A percentile compares a stretch with the other conserved stretches of the same genome.
Evolutionary conservation across 2,888 invertebrate species (phyloP).

Genomic region (Ecdyonurus torrentis): DNA sequence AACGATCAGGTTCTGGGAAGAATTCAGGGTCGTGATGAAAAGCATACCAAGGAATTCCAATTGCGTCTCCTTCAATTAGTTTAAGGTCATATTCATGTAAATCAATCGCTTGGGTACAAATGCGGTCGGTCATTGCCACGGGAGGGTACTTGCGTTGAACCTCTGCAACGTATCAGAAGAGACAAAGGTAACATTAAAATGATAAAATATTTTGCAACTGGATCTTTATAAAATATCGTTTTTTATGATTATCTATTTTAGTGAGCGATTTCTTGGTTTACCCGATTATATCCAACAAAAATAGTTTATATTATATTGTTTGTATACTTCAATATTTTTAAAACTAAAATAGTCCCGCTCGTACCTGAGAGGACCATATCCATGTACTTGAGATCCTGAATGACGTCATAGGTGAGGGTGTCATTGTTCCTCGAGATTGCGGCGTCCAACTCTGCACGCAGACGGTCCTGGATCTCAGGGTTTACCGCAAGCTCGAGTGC

Average conservation of each 20-base stretch:
- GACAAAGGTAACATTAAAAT: too few relatives aligned
- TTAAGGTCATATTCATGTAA: background rate
- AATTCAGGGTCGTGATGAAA: slow-evolving; percentile 1
- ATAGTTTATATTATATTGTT: too few relatives aligned
- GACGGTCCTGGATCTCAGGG: slow-evolving; percentile 17
- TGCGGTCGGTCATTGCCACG: background rate
- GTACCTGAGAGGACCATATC: slow-evolving; percentile 33
- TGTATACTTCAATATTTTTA: too few relatives aligned
- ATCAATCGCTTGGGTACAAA: background rate
- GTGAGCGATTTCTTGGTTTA: too few relatives aligned
- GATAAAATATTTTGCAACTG: too few relatives aligned
- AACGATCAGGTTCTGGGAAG: slow-evolving; percentile 4
- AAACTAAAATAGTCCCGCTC: too few relatives aligned
- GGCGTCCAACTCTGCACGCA: slow-evolving; percentile 17
- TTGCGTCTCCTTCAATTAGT: background rate
- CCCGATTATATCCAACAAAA: too few relatives aligned
- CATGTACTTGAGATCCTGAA: slow-evolving; percentile 36
- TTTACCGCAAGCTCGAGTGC: slow-evolving; percentile 19
- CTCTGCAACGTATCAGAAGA: too few relatives aligned
- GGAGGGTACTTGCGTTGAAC: background rate
- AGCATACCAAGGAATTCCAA: background rate
- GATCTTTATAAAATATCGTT: too few relatives aligned
- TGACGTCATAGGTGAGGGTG: slow-evolving; percentile 16
- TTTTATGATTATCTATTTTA: too few relatives aligned
- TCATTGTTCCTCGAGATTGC: slow-evolving; percentile 10